Conservation (phyloP, 1,140 invertebrate species). For the Drosophila kurseongensis region DNA sequence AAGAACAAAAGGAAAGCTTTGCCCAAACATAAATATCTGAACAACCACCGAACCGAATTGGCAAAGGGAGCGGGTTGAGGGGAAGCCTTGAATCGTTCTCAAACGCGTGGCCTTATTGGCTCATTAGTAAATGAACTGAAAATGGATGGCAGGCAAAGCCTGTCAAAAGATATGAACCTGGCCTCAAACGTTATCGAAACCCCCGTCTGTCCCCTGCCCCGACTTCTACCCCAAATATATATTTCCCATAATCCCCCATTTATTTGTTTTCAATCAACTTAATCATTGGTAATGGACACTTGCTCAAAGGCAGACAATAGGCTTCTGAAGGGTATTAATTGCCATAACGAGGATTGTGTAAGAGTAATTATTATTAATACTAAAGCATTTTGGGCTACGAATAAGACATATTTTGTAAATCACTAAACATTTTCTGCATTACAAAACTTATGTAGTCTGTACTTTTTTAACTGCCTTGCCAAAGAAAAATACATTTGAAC, state of each 20-base stretch:
- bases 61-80: neutral
- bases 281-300: constrained; percentile 44
- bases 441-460: too few species aligned
- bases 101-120: constrained; percentile 64
- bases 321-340: neutral
- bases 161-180: constrained; percentile 58
- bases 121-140: constrained; percentile 77
- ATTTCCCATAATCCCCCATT: constrained; percentile 24
- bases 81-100: constrained; percentile 20
- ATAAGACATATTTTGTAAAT: neutral
- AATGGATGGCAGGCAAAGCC: constrained; percentile 66
- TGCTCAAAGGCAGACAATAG: neutral
- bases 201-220: neutral
- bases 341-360: neutral
- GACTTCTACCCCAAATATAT: neutral
- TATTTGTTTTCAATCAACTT: constrained; percentile 46
- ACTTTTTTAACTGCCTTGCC: neutral
- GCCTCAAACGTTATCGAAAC: constrained; percentile 17
- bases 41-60: neutral
- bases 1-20: constrained; percentile 1
- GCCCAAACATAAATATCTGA: constrained; percentile 10
- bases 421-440: too few species aligned
- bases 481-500: too few species aligned
- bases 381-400: neutral
- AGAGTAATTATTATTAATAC: neutral